Evolutionary conservation across 2,113 vertebrate genomes (phyloP), one percentile per base, ranked within the genome.

Genomic region (Malurus alboscapulatus): DNA sequence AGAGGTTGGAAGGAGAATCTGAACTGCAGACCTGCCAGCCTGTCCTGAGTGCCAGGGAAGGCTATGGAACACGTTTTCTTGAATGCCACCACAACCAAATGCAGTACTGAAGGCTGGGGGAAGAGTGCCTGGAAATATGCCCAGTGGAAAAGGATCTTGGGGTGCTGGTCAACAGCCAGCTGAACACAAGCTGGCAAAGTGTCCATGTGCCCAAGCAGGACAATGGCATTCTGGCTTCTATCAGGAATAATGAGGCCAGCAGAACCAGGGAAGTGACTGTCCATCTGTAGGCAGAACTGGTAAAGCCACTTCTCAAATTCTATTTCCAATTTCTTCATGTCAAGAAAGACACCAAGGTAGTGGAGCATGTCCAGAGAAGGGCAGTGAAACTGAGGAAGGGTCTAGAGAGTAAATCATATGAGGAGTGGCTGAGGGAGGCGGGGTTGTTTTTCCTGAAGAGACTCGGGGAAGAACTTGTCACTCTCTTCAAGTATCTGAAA

Each of bases 91-190:
- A 27, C 11, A 36, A 36, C 26, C 21, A 12, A 18, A 27, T 8
- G 26, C 17, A 18, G 21, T 5, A 12, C 32, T 61, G 19, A 7
- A 61, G 18, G 6, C 5, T 86, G 18, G 4, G 27, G 22, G 3
- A 32, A 22, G 21, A 14, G 14, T 76, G 32, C 5, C 16, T 45
- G 47, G 22, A 68, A 61, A 38, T 6, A 7, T 17, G 22, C 18
- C 21, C 4, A 4, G 16, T 0, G 6, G n/a, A n/a, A 61, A n/a
- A 53, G 6, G 12, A 19, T 29, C 10, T 61, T 32, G 18, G 6
- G 6, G 32, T 36, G 16, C 5, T 53, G 47, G 22, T 29, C 17
- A 21, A 45, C 18, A 38, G 19, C n/a, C 18, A 7, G 2, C 22
- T 24, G 14, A 27, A 38, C 27, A 38, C 34, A 26, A 38, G 47